Base-by-base conservation (phyloP, 2,888 invertebrate species). In the Galerucella nymphaeae region DNA sequence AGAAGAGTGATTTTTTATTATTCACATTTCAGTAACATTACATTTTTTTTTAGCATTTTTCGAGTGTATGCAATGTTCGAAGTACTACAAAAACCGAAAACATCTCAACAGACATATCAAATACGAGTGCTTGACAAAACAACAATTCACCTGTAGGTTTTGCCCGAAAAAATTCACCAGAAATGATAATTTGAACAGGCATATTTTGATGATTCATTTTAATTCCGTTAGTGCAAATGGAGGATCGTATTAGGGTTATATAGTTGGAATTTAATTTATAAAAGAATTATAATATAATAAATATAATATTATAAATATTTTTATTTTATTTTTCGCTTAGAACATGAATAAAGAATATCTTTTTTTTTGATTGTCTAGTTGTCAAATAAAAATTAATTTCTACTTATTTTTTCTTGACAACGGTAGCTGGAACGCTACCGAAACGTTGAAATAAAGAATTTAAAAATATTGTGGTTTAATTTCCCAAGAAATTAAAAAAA, bases 41-140 rank as follows among this genome's bases (percentile, higher is more conserved):
- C 2, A 53, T 53, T 66, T 30, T 9, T 18, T 67, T 50, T 55
- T 23, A 69, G 68, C 20, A 62, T 14, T 5, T 16, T 64, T 55
- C 16, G n/a, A 23, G 14, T 71, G 66, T 30, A 2, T 42, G 14
- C 66, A 58, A n/a, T 66, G 66, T 58, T 42, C 57, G 13, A 66
- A 58, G 16, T 18, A 10, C 8, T 78, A 77, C 57, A 73, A 64
- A 11, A 66, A 71, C n/a, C 69, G 73, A 61, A 66, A 59, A 16
- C 62, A 67, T 18, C n/a, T 71, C 45, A 8, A 13, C 10, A 66
- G 71, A 57, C 71, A 71, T 38, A 48, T 72, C 38, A 79, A 75
- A 64, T 79, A 76, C 68, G 79, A 80, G 58, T 80, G 78, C 38
- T 75, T 76, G 57, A 76, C 74, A 64, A 72, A 71, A 23, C 77